Conservation (phyloP, 35 echinoderm and acorn worm genomes). For the Stichopus chloronotus region DNA sequence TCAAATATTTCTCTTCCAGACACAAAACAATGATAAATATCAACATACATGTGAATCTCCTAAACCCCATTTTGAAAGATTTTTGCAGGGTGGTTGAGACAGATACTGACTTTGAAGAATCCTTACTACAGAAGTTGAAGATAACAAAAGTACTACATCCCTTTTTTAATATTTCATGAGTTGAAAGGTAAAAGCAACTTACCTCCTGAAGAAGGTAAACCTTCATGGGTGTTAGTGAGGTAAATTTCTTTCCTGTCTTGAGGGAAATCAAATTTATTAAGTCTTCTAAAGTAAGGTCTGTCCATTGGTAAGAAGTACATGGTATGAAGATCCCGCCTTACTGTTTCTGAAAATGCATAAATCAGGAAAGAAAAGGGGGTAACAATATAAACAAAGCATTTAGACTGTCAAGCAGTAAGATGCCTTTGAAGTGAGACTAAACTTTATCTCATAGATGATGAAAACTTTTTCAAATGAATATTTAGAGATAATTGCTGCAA, state of each 20-base stretch:
- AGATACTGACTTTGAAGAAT: no score
- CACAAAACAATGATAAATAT: no score
- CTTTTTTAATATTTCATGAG: no score
- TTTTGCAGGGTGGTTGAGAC: no score
- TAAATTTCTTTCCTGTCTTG: constrained; percentile 71
- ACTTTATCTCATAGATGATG: not conserved
- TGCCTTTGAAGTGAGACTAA: not conserved
- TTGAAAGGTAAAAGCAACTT: not conserved
- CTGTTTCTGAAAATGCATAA: constrained; percentile 48
- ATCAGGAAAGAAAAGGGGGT: not conserved
- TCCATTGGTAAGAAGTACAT: constrained; percentile 73
- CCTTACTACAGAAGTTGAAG: no score
- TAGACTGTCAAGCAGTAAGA: not conserved
- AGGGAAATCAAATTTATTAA: constrained; percentile 77
- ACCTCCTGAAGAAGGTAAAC: constrained; percentile 76
- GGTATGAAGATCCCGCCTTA: constrained; percentile 64
- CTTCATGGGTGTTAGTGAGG: constrained; percentile 85
- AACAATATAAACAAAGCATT: not conserved
- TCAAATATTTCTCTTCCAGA: no score
- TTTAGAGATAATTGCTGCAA: no score
- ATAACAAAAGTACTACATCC: no score
- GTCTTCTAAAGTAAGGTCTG: constrained; percentile 81
- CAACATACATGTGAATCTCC: no score
- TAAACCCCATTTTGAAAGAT: no score
- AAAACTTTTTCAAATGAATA: no score